These are phyloP conservation scores for Mesorhabditis belari DNA, from an alignment of 2,888 invertebrate species.

Conservation along the genomic window DNA sequence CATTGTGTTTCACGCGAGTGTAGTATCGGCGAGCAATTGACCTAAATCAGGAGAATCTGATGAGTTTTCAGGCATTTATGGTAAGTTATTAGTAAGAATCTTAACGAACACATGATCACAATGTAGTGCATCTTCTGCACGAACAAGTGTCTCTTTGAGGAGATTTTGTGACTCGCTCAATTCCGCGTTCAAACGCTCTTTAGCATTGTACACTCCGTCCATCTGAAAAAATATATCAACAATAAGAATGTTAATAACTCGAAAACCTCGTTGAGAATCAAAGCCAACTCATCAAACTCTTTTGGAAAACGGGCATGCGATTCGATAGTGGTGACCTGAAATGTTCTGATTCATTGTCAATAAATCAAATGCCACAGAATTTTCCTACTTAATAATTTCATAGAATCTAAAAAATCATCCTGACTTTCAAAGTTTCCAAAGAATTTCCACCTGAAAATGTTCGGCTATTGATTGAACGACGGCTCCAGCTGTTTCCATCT, in stretches of 20 bases:
- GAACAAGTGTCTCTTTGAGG: conserved; percentile 42
- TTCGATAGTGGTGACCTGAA: conserved; percentile 16
- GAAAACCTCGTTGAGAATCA: conserved; percentile 32
- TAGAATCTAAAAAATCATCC: too few relatives aligned
- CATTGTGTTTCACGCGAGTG: conserved; percentile 24
- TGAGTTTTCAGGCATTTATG: conserved; percentile 4
- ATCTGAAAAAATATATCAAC: conserved; percentile 23
- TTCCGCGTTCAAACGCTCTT: conserved; percentile 40
- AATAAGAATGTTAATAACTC: background rate
- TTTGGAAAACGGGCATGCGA: conserved; percentile 35
- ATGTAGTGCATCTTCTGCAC: conserved; percentile 44
- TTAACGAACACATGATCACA: conserved; percentile 29
- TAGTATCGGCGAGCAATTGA: conserved; percentile 23
- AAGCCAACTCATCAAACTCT: conserved; percentile 26
- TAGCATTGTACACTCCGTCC: conserved; percentile 39
- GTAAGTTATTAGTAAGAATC: background rate
- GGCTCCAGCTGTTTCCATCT: conserved; percentile 38
- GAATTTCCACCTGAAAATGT: conserved; percentile 7
- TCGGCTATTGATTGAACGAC: conserved; percentile 42
- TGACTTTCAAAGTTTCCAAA: background rate
- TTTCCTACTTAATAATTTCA: too few relatives aligned
- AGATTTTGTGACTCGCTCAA: conserved; percentile 39
- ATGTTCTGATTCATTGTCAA: too few relatives aligned
- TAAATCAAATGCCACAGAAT: too few relatives aligned
- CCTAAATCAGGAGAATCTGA: too few relatives aligned